phyloP scores from a whole-genome alignment of 2,888 invertebrate genomes.

The Seladonia tumulorum region DNA sequence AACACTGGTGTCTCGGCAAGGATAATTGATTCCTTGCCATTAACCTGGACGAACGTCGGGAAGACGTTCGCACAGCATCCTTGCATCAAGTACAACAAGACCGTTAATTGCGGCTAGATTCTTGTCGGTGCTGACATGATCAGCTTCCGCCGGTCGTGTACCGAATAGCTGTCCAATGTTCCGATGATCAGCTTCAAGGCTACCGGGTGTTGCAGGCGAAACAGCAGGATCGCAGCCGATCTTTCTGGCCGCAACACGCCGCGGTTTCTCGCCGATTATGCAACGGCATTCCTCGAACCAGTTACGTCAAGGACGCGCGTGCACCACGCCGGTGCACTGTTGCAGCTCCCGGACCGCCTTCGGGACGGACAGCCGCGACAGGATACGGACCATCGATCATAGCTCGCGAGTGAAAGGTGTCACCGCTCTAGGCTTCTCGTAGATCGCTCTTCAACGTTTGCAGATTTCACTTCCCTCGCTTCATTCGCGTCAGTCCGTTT shows the following conservation, averaged over 20 bases:
- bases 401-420: conserved; percentile 25
- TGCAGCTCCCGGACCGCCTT: conserved; percentile 21
- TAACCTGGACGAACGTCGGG: not conserved
- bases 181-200: not conserved
- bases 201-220: not conserved
- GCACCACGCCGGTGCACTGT: conserved; percentile 47
- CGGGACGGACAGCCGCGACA: conserved; percentile 25
- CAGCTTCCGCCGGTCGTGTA: not conserved
- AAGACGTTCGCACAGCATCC: not conserved
- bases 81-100: not conserved
- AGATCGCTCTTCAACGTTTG: not conserved
- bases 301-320: conserved; percentile 70
- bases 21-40: not conserved
- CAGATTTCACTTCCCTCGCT: not conserved
- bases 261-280: conserved; percentile 63
- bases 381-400: conserved; percentile 42
- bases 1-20: not conserved
- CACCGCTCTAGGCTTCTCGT: conserved; percentile 14
- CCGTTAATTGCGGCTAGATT: not conserved
- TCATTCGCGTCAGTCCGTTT: not conserved
- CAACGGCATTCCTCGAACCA: conserved; percentile 71
- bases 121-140: not conserved
- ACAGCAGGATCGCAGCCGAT: conserved; percentile 25
- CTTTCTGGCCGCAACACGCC: conserved; percentile 42
- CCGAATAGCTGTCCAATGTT: not conserved